phyloP scores from a whole-genome alignment of 2,888 invertebrate species.

The Melieria picta region DNA sequence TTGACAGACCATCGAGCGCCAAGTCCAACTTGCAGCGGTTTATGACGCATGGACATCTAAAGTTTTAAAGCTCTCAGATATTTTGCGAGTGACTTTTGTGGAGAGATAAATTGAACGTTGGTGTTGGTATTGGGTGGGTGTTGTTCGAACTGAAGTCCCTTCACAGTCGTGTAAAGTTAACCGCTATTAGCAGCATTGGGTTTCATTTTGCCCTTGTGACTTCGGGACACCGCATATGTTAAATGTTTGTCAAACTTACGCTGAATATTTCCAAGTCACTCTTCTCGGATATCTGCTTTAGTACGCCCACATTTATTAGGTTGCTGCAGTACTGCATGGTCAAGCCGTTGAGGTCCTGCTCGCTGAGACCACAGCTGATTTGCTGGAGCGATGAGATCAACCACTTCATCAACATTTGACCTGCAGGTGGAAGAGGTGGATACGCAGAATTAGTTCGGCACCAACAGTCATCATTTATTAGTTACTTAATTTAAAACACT shows the following conservation, averaged over 20 bases:
- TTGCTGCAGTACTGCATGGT: constrained; percentile 88
- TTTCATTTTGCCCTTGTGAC: too few species aligned
- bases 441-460: neutral
- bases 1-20: too few species aligned
- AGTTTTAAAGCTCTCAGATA: too few species aligned
- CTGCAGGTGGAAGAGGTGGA: constrained; percentile 66
- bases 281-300: constrained; percentile 82
- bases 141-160: too few species aligned
- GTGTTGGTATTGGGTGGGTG: too few species aligned
- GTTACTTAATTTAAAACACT: constrained; percentile 39
- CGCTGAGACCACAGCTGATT: constrained; percentile 67
- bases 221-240: too few species aligned
- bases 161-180: too few species aligned
- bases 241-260: constrained; percentile 40
- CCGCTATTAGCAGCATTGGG: too few species aligned
- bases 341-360: constrained; percentile 80
- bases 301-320: constrained; percentile 85
- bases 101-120: too few species aligned
- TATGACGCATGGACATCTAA: too few species aligned
- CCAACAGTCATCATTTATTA: constrained; percentile 1
- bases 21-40: too few species aligned
- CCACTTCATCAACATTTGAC: constrained; percentile 93
- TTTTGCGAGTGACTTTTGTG: too few species aligned
- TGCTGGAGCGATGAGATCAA: constrained; percentile 79
- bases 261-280: constrained; percentile 65